Evolutionary conservation across 1,140 invertebrate species (phyloP).

Genomic region (Temnothorax longispinosus): DNA sequence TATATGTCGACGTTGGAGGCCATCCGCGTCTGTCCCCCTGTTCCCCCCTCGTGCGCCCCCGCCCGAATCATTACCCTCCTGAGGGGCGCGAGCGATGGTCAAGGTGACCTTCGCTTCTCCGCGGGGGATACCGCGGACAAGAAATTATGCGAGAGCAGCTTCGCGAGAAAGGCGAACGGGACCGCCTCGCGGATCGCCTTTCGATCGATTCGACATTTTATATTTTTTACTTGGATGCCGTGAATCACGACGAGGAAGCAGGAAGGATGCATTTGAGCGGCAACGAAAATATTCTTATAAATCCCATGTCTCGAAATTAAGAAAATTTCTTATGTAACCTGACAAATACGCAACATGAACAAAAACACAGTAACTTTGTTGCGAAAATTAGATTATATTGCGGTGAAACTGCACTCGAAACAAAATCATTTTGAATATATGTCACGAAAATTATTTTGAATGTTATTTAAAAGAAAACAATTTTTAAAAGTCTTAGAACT

Average conservation of each 20-base stretch:
- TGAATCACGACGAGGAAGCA: constrained; percentile 39
- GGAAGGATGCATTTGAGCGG: not conserved
- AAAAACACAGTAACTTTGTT: not conserved
- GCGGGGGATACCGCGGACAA: constrained; percentile 37
- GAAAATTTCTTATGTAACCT: not conserved
- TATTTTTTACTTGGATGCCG: not conserved
- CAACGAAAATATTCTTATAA: not conserved
- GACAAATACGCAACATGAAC: not conserved
- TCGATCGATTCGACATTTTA: constrained; percentile 2
- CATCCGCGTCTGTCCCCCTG: constrained; percentile 62
- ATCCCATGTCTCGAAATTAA: not conserved
- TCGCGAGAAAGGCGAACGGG: not conserved
- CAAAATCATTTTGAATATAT: not conserved
- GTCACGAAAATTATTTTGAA: not conserved
- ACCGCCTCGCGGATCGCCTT: constrained; percentile 12
- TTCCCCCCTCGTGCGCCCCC: constrained; percentile 28
- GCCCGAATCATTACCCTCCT: constrained; percentile 54
- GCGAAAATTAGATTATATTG: constrained; percentile 7
- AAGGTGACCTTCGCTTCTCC: constrained; percentile 74
- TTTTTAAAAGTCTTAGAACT: not conserved
- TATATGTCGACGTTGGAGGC: constrained; percentile 81
- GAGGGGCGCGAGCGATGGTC: constrained; percentile 73
- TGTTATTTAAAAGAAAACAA: not conserved
- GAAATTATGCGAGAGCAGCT: constrained; percentile 12
- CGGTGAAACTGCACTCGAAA: not conserved